phyloP scores from a whole-genome alignment of 2,797 vertebrate species.

The Ambastaia sidthimunki region DNA sequence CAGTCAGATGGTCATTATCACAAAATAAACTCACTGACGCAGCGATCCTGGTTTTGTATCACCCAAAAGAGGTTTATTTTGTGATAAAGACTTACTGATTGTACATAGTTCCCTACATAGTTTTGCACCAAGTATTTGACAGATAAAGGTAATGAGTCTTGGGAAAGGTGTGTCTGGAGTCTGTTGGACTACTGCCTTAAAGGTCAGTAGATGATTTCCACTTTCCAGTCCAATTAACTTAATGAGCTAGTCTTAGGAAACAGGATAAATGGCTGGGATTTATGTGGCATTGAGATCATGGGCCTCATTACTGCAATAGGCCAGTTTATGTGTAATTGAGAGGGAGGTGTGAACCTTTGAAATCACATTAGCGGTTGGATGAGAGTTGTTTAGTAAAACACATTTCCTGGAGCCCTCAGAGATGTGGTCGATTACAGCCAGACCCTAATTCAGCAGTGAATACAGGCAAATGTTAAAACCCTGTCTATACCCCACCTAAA shows the following conservation, averaged over 20 bases:
- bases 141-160: background rate
- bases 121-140: background rate
- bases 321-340: background rate
- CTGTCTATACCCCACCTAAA: background rate
- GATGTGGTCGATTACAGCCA: background rate
- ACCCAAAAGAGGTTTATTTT: background rate
- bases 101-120: background rate
- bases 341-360: background rate
- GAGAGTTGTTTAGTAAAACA: constrained; percentile 1
- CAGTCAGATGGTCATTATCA: background rate
- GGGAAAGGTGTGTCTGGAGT: background rate
- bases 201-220: constrained; percentile 15
- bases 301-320: background rate
- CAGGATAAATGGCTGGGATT: background rate
- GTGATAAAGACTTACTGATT: background rate
- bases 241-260: constrained; percentile 14
- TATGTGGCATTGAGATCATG: background rate
- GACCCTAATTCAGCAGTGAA: too few species aligned
- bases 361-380: background rate
- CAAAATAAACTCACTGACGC: background rate
- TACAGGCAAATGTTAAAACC: background rate
- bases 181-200: background rate
- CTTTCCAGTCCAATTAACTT: constrained; percentile 28
- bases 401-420: constrained; percentile 6
- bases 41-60: background rate